Base-by-base conservation (phyloP, 1,140 invertebrate species). In the Dolichoris vasculosae region DNA sequence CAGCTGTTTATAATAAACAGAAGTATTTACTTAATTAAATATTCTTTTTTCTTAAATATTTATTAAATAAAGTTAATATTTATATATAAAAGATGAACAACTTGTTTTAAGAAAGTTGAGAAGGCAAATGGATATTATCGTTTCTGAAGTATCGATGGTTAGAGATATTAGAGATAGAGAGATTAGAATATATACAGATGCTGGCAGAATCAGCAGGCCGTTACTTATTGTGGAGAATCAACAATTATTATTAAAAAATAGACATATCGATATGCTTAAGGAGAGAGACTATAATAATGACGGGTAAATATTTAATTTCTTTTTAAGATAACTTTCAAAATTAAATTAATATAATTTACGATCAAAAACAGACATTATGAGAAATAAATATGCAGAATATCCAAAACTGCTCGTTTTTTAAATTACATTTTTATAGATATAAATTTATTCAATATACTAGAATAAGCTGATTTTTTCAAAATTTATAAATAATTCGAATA, bases 101-200 rank as follows among this genome's bases (percentile, higher is more conserved):
- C 15, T 32, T 83, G 26, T 38, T 23, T 64, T 87, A 17, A 87
- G 88, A 64, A 90, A 90, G 82, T 80, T 90, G 26, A 84, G 90
- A 86, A 88, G 90, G 48, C 89, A 89, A 48, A 89, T 90, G 89
- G 90, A 90, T 64, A 87, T 90, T 8, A 88, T 90, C 43, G 90
- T 90, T 0, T 90, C 90, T 0, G 90, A 90, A 77, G 90, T 90
- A 17, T 90, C 88, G 1, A 89, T 90, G 85, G 86, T 89, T 9
- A 84, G 90, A 40, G 90, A 90, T 30, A 90, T 90, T 79, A 86
- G 89, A 1, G 90, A 90, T 64, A 83, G 88, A 38, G 90, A 90
- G 67, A 90, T 90, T 4, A 71, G 90, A 38, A 90, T 90, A 64
- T 90, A 89, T 64, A 90, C 90, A 0, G 90, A 90, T 46, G 89